Evolutionary conservation across 2,888 invertebrate genomes (phyloP), one percentile per base, ranked within the genome.

Genomic region (Aethes cnicana): DNA sequence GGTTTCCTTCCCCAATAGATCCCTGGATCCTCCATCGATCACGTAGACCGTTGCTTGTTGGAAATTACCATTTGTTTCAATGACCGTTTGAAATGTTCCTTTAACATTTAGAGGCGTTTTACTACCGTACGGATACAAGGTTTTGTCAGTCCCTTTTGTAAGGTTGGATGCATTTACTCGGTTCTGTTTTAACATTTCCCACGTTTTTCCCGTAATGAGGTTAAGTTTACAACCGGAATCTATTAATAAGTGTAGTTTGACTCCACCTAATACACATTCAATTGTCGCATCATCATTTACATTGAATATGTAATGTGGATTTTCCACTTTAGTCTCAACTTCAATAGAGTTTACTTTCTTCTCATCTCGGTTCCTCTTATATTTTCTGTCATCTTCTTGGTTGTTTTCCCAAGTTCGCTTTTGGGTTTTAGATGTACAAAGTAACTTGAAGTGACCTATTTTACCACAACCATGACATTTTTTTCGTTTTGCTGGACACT

Each of bases 201-300:
- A 66, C 0, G 62, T 59, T 23, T 61, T 25, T 4, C 58, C 55
- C 0, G 59, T 58, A 0, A 64, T 63, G 2, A 64, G 9, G 37
- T 66, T 64, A 2, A 37, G 26, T 11, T 61, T 63, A n/a, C 55
- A 58, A 3, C 62, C 59, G 0, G 59, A 62, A 33, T 63, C 62
- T 4, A 62, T 59, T 3, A 63, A 25, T 54, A 65, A 53, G 0
- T 58, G 7, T 4, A 54, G 7, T 21, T 59, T 47, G 0, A 46
- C 26, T 3, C 64, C 63, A 2, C 62, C 62, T 4, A 61, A 17
- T 4, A 33, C 16, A 33, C 61, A 61, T n/a, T 8, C 12, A 2
- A 60, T 14, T 0, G 7, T 35, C 7, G 30, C 50, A 35, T 57
- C 57, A 4, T 59, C 23, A 5, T 58, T 35, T 0, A 61, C 26